Base-by-base conservation (phyloP, 2,888 invertebrate genomes). In the Sarcophaga rosellei region DNA sequence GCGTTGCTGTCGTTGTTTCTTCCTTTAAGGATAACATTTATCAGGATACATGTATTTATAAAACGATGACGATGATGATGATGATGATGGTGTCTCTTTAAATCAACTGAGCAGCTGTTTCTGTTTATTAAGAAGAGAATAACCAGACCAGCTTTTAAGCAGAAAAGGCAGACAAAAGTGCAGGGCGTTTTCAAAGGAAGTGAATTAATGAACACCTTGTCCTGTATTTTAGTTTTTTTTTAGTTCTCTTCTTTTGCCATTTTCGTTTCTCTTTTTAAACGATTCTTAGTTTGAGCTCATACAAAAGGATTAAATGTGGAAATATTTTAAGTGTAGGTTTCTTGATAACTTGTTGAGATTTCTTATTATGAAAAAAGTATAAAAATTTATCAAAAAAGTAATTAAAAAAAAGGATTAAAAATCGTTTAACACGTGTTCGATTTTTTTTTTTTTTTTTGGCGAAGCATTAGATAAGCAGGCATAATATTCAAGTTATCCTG, bases 21-120 rank as follows among this genome's bases (percentile, higher is more conserved):
- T 68, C 25, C 65, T 65, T 69, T 63, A 59, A 76, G 65, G 70
- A 76, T 57, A 76, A 35, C 10, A 10, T 35, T 35, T 35, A 35
- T 0, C 35, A 35, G 35, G 35, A 35, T 35, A 35, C 35, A 35
- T 35, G 35, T 10, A 35, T 35, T 35, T 8, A 35, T 8, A 35
- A 20, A 70, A 47, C 47, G 47, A 65, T 62, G 65, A 70, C 59
- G 75, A 75, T 70, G 63, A 20, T 20, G n/a, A 66, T 66, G 66
- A 69, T 66, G 59, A 74, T 63, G 62, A 45, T 72, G 25, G 59
- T 63, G 17, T 75, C 62, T 79, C 44, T 66, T 20, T 66, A 61
- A 47, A 79, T 10, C 44, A 79, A 23, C 59, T 79, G 17, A 79
- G 74, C 84, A 84, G 84, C 79, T 84, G 83, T 69, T 83, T 69